phyloP scores from a whole-genome alignment of 2,113 vertebrate genomes.

The Acanthisitta chloris region DNA sequence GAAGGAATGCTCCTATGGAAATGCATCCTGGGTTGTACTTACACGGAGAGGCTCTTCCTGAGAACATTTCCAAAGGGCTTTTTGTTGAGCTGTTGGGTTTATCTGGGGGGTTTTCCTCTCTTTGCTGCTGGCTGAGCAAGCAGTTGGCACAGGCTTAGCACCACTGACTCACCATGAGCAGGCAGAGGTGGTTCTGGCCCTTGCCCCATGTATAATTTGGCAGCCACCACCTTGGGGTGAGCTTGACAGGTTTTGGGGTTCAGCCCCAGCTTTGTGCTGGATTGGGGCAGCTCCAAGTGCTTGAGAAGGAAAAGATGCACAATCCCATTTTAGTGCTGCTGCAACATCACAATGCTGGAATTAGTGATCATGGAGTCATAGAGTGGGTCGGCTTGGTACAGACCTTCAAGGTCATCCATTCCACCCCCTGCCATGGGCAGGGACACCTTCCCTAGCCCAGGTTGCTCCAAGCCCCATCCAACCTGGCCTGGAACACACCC shows the following conservation, averaged over 20 bases:
- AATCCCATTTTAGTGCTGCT: background rate
- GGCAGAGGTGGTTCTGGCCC: background rate
- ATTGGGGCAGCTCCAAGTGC: background rate
- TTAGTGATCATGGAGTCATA: background rate
- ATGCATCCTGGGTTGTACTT: rapidly evolving
- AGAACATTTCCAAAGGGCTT: background rate
- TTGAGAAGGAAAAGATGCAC: background rate
- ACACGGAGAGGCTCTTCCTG: background rate
- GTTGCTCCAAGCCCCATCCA: rapidly evolving
- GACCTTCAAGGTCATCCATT: background rate
- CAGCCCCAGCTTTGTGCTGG: background rate
- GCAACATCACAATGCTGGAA: rapidly evolving
- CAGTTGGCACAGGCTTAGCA: background rate
- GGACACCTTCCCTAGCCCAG: background rate
- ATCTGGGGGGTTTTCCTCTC: background rate
- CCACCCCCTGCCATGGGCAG: background rate
- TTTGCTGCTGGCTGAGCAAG: background rate
- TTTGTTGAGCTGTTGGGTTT: background rate
- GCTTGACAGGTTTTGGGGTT: background rate
- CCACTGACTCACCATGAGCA: background rate
- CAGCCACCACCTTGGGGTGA: background rate
- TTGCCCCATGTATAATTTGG: background rate
- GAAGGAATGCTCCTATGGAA: background rate
- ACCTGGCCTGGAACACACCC: rapidly evolving
- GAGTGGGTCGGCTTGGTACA: background rate